Evolutionary conservation across 2,113 vertebrate species (phyloP).

Genomic region (Pardalotus punctatus): DNA sequence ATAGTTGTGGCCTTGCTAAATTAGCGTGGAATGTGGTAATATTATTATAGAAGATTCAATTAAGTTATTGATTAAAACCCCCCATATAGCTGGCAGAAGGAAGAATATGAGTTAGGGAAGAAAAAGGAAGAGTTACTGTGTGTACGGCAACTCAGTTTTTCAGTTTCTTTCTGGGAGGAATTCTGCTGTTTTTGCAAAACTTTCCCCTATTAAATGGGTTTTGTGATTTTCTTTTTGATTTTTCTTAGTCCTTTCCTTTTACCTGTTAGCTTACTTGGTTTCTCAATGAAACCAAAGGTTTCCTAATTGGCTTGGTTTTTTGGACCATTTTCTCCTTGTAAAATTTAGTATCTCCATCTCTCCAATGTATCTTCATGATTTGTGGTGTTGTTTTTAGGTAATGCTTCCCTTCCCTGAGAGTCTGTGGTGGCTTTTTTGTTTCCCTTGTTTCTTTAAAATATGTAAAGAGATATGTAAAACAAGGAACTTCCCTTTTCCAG

Average conservation of each 20-base stretch:
- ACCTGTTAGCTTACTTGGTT: not conserved
- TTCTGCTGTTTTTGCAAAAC: not conserved
- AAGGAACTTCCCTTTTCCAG: not conserved
- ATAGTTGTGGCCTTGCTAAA: not conserved
- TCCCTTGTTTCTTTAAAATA: not conserved
- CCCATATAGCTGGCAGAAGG: not conserved
- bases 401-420: not conserved
- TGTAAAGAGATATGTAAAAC: not conserved
- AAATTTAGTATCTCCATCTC: not conserved
- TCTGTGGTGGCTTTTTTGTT: not conserved
- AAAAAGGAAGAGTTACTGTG: not conserved
- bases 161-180: not conserved
- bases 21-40: not conserved
- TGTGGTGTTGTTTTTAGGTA: not conserved
- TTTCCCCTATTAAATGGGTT: not conserved
- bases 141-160: not conserved
- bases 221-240: not conserved
- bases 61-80: not conserved
- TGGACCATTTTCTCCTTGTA: not conserved
- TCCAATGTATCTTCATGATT: fast-evolving
- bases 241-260: not conserved
- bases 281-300: not conserved
- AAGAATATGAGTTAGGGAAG: not conserved
- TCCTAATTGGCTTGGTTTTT: fast-evolving
- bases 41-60: not conserved